A percentile compares a stretch with the other conserved stretches of the same genome.
Evolutionary conservation across 1,140 invertebrate species (phyloP).

Genomic region (Arion vulgaris): DNA sequence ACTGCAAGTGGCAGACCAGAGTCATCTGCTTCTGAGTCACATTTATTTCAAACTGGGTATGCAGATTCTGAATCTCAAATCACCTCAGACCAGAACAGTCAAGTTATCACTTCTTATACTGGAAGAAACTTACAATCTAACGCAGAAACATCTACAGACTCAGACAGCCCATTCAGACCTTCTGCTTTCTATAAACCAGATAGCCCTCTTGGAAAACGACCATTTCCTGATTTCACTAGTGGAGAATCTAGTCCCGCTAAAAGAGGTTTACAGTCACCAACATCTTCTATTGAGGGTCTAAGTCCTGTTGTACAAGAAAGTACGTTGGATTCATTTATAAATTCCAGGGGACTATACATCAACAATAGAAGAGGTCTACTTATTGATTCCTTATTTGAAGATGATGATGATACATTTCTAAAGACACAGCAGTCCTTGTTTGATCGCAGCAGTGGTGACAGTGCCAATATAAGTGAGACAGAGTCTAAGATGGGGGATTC

Average conservation of each 20-base stretch:
- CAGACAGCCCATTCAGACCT: constrained; percentile 9
- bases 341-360: constrained; percentile 3
- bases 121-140: background rate
- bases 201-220: constrained; percentile 37
- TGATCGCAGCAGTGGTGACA: constrained; percentile 56
- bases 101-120: background rate
- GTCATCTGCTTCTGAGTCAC: background rate
- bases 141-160: background rate
- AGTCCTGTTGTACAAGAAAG: constrained; percentile 17
- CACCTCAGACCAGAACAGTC: background rate
- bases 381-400: constrained; percentile 3
- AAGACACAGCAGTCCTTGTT: constrained; percentile 28
- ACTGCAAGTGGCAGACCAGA: background rate
- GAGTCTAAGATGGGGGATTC: constrained; percentile 60
- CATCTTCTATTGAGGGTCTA: constrained; percentile 27
- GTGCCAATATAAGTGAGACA: constrained; percentile 57
- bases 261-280: constrained; percentile 20
- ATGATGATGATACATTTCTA: background rate
- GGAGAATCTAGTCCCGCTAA: constrained; percentile 36
- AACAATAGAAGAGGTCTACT: background rate
- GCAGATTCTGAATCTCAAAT: background rate
- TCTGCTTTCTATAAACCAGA: constrained; percentile 18
- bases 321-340: constrained; percentile 21
- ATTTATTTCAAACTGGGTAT: background rate
- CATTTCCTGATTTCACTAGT: constrained; percentile 10